A percentile compares a stretch with the other conserved stretches of the same genome.
These are phyloP conservation scores for Atopsyche davidsoni DNA, from an alignment of 1,140 invertebrate species.

Conservation along the genomic window DNA sequence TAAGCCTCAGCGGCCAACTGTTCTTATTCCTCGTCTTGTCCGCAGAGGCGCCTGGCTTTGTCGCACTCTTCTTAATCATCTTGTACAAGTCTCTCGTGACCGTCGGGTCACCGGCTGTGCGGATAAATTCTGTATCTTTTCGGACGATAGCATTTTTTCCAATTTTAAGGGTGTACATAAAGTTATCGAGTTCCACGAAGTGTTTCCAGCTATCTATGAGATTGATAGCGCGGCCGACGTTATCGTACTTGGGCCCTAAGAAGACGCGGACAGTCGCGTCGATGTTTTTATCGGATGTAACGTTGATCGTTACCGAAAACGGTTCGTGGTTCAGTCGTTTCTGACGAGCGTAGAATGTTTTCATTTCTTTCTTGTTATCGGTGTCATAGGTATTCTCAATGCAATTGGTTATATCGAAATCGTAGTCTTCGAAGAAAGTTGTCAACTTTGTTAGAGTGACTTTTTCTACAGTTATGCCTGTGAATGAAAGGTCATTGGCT, in stretches of 20 bases:
- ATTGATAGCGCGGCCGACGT: constrained; percentile 20
- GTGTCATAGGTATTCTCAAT: constrained; percentile 43
- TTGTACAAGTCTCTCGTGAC: constrained; percentile 55
- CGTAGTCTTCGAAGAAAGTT: constrained; percentile 68
- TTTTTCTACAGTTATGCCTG: constrained; percentile 56
- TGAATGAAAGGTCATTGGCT: constrained; percentile 52
- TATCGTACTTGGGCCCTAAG: constrained; percentile 63
- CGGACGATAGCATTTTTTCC: constrained; percentile 45
- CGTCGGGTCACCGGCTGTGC: constrained; percentile 51
- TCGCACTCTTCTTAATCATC: constrained; percentile 45
- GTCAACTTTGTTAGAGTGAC: constrained; percentile 57
- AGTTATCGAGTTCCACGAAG: constrained; percentile 49
- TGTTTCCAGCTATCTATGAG: constrained; percentile 46
- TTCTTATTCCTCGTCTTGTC: constrained; percentile 41
- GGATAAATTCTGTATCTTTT: constrained; percentile 40
- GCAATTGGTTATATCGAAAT: constrained; percentile 61
- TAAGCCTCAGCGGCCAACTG: constrained; percentile 56
- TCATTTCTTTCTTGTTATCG: constrained; percentile 42
- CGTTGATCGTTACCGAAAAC: constrained; percentile 55
- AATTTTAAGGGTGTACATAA: constrained; percentile 42
- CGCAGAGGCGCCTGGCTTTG: constrained; percentile 35
- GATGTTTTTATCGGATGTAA: constrained; percentile 50
- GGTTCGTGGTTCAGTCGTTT: constrained; percentile 34
- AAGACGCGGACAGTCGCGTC: constrained; percentile 58
- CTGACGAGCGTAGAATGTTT: constrained; percentile 38